Evolutionary conservation across 2,797 vertebrate species (phyloP), one percentile per base, ranked within the genome.

Genomic region (Pangasius krempfi): DNA sequence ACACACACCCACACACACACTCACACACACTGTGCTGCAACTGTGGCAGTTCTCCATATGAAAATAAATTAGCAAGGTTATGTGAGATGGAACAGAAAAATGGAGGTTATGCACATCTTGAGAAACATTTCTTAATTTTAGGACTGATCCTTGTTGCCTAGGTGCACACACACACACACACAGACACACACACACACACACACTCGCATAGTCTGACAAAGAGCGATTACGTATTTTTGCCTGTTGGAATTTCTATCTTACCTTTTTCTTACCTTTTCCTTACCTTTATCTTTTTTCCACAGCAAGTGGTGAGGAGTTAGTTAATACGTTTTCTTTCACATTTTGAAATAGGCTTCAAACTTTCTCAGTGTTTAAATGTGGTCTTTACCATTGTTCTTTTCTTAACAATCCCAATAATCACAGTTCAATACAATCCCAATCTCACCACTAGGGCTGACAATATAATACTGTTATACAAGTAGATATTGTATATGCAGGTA

Each of bases 1-100:
- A n/a, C 52, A 40, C 62, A 30, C 62, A 68, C 40, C 33, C 52
- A 56, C 76, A 79, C 76, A 68, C 44, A 44, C 76, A 79, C 76
- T 52, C 44, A 44, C 18, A 52, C 40, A 33, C 12, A 44, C 6
- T 44, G 44, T 44, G 44, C 47, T 47, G 56, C 33, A 14, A 79
- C 27, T 79, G 13, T 30, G 50, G 14, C 76, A 54, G 50, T 4
- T 76, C 22, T 50, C 25, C 44, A 14, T n/a, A 30, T n/a, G 14
- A 78, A 78, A 76, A 8, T 16, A 27, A 54, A 30, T 73, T 22
- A 73, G 20, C n/a, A 52, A 52, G 44, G 76, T 54, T 79, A 33
- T 79, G 50, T 30, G 44, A 30, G n/a, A 54, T 79, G 20, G 4
- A 50, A 78, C 44, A 50, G 9, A 73, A 73, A 5, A 18, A 70